Conservation (phyloP, 2,888 invertebrate genomes). For the Pristionchus japonicus region DNA sequence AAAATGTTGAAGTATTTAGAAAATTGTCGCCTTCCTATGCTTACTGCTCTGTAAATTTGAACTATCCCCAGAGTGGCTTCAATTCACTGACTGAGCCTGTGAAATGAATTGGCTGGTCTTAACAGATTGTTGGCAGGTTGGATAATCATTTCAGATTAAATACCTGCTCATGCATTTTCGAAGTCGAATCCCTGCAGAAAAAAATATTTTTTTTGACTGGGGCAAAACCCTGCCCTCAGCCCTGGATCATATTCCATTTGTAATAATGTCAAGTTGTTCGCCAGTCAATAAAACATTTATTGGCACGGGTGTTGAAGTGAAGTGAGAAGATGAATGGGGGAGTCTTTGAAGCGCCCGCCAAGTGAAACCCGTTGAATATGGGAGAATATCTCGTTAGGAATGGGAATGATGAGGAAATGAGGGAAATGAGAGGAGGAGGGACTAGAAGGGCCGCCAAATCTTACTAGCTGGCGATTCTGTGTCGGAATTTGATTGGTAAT, state of each 20-base stretch:
- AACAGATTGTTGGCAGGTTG: no score
- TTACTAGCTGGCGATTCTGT: not conserved
- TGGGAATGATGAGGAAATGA: not conserved
- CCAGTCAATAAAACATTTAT: conserved; percentile 42
- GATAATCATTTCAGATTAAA: not conserved
- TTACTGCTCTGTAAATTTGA: no score
- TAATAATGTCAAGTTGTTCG: conserved; percentile 39
- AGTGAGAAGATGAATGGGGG: not conserved
- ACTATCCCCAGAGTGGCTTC: no score
- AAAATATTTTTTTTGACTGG: no score
- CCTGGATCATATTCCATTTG: not conserved
- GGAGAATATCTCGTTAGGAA: not conserved
- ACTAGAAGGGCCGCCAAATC: not conserved
- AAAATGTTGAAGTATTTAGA: no score
- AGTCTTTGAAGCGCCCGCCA: not conserved
- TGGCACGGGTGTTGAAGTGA: conserved; percentile 36
- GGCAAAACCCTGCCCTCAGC: not conserved
- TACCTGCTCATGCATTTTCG: not conserved
- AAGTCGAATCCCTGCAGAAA: no score
- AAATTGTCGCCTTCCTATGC: no score
- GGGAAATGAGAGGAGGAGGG: not conserved
- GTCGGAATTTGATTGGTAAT: not conserved
- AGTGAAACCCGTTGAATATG: not conserved
- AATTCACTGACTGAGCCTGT: no score
- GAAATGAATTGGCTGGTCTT: no score